Evolutionary conservation across 2,113 vertebrate species (phyloP).

Genomic region (Cyanoderma ruficeps): DNA sequence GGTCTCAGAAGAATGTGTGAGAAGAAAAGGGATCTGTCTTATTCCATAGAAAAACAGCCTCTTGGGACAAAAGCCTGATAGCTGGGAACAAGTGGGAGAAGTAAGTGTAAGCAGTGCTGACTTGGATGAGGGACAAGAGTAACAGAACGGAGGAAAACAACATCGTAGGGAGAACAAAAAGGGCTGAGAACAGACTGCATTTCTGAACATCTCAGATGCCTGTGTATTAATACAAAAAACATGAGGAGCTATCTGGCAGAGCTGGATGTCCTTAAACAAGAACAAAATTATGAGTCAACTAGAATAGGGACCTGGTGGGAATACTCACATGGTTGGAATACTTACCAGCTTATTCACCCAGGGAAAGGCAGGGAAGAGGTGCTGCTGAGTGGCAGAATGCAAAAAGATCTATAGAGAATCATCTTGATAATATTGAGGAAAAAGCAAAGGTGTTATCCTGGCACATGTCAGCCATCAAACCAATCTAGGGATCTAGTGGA

Average conservation of each 20-base stretch:
- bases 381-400: not conserved
- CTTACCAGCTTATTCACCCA: not conserved
- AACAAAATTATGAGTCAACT: constrained; percentile 29
- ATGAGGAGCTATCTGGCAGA: not conserved
- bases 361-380: not conserved
- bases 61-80: not conserved
- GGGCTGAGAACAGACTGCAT: not conserved
- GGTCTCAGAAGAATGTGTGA: not conserved
- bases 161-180: not conserved
- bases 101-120: not conserved
- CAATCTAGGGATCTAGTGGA: not conserved
- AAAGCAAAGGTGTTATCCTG: not conserved
- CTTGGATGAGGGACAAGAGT: constrained; percentile 22
- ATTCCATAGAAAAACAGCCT: not conserved
- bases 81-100: constrained; percentile 1
- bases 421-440: not conserved
- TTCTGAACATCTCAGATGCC: constrained; percentile 6
- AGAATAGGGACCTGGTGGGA: not conserved
- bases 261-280: constrained; percentile 7
- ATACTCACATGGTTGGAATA: not conserved
- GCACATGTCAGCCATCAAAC: constrained; percentile 1
- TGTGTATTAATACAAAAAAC: constrained; percentile 1
- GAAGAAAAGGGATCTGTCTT: not conserved
- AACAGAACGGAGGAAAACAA: constrained; percentile 14
- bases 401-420: not conserved